These are phyloP conservation scores for Spodoptera frugiperda DNA, from an alignment of 1,140 invertebrate genomes.

Conservation along the genomic window DNA sequence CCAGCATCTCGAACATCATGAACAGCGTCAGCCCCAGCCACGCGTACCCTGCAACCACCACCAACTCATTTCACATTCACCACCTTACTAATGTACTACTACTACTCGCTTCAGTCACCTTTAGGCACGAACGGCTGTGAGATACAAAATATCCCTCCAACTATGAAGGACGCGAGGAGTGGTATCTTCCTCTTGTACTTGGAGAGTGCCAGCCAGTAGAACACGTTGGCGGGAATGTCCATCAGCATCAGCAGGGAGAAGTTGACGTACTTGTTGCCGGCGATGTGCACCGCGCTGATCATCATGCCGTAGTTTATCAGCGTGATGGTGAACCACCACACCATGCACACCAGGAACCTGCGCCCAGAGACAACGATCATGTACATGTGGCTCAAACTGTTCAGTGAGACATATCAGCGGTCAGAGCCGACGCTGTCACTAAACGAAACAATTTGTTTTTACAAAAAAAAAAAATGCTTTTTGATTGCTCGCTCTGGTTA, in stretches of 20 bases:
- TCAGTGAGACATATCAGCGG: background rate
- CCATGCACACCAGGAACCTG: constrained; percentile 87
- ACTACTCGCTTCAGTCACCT: constrained; percentile 58
- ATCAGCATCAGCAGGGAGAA: constrained; percentile 89
- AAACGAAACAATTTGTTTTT: too few species aligned
- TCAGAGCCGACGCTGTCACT: too few species aligned
- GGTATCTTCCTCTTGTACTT: constrained; percentile 74
- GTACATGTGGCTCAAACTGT: too few species aligned
- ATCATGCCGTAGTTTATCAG: constrained; percentile 94
- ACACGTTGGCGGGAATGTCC: constrained; percentile 91
- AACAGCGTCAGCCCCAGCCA: constrained; percentile 81
- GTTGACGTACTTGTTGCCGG: constrained; percentile 90
- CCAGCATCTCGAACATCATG: constrained; percentile 89
- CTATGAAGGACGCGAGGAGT: constrained; percentile 67
- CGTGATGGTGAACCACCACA: constrained; percentile 91
- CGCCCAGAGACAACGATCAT: too few species aligned
- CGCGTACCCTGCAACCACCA: constrained; percentile 61
- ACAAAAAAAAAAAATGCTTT: too few species aligned
- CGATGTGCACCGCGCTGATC: constrained; percentile 92
- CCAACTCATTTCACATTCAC: background rate
- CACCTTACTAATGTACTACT: background rate
- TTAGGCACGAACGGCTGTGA: constrained; percentile 75
- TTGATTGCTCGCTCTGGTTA: too few species aligned
- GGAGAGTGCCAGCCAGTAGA: constrained; percentile 82
- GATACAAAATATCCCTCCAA: constrained; percentile 76